Base-by-base conservation (phyloP, 2,113 vertebrate species). In the Monopterus albus region DNA sequence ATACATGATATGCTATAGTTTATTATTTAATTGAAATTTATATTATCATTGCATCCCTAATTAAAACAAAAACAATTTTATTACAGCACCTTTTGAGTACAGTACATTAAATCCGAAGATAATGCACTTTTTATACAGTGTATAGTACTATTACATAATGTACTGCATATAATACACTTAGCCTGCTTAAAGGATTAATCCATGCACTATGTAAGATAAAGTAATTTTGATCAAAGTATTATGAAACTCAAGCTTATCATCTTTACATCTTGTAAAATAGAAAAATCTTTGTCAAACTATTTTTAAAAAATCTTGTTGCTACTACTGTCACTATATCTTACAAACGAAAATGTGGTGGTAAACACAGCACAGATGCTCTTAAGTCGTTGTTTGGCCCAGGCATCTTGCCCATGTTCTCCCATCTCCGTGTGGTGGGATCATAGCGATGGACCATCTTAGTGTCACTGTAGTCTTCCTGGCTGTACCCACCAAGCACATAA, bases 401-500 rank as follows among this genome's bases (percentile, higher is more conserved):
- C 80, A 91, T 92, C 33, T 49, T 58, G 8, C 92, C 91, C 87
- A 92, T 85, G 72, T 86, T 91, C 64, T 94, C 90, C 93, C 93
- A 94, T 23, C 23, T 62, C 25, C 62, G 28, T 3, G 28, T 43
- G 2, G 46, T 4, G 2, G 89, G 66, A 59, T 94, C 86, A 12
- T 89, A 93, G 2, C 92, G 86, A 50, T 93, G 92, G 13, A 92
- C 75, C 57, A 75, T 57, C 3, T 58, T 86, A 0, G 65, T 85
- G 7, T 94, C 90, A 2, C 78, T 86, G 78, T 80, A 88, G 63
- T 91, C 81, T 15, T 90, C 89, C 14, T 90, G 82, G 65, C 83
- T 89, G 84, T 92, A 93, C 23, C 92, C 93, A 5, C 92, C 93
- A n/a, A 94, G 69, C 20, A 93, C 50, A n/a, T 93, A 93, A 60